phyloP scores from a whole-genome alignment of 2,888 invertebrate genomes.

The Drosophila aldrichi region DNA sequence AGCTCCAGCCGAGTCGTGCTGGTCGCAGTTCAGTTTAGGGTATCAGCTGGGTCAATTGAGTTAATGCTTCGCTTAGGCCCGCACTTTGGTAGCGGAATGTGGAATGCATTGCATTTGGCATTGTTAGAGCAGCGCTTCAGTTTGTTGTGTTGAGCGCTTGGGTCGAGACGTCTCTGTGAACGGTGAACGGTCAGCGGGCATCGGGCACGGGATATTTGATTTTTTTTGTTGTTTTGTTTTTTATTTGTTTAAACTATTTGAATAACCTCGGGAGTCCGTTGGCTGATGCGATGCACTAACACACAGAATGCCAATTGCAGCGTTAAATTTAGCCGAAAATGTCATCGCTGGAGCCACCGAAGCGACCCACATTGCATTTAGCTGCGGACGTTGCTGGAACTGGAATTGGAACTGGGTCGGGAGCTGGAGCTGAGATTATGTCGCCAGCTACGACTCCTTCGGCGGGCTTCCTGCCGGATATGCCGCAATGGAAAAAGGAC shows the following conservation, averaged over 20 bases:
- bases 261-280: not conserved
- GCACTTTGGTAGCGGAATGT: conserved; percentile 26
- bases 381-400: conserved; percentile 32
- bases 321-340: conserved; percentile 48
- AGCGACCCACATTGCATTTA: conserved; percentile 48
- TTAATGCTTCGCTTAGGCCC: conserved; percentile 40
- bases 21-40: conserved; percentile 3
- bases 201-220: not conserved
- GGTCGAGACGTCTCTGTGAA: conserved; percentile 57
- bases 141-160: conserved; percentile 33
- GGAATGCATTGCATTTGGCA: conserved; percentile 8
- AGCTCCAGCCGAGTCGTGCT: not conserved
- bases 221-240: no score
- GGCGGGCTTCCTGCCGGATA: conserved; percentile 77
- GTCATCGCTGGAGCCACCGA: conserved; percentile 50
- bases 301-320: conserved; percentile 68
- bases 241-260: not conserved
- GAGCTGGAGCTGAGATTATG: conserved; percentile 28
- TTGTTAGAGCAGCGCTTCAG: conserved; percentile 16
- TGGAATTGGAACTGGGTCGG: conserved; percentile 19
- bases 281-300: conserved; percentile 37
- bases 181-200: not conserved
- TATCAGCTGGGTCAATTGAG: conserved; percentile 25
- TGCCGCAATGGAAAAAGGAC: conserved; percentile 94
- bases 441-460: conserved; percentile 47